phyloP scores from a whole-genome alignment of 2,113 vertebrate species.

The Chiloscyllium plagiosum region DNA sequence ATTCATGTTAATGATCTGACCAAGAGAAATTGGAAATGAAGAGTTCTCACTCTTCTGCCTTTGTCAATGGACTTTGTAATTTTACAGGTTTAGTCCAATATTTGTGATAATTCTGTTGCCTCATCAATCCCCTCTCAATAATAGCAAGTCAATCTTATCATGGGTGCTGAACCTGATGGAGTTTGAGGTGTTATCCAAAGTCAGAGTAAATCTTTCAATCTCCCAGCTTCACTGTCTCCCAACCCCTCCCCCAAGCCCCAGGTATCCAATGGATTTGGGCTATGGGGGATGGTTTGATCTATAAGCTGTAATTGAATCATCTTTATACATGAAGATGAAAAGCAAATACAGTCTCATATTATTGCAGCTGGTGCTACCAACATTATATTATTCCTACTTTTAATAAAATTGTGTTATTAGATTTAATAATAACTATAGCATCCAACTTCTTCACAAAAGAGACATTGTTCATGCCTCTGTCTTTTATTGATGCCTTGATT shows the following conservation, averaged over 20 bases:
- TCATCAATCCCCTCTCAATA: not conserved
- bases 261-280: not conserved
- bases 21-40: not conserved
- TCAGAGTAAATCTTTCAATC: not conserved
- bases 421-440: conserved; percentile 21
- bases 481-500: conserved; percentile 15
- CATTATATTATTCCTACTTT: not conserved
- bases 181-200: not conserved
- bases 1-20: not conserved
- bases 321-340: not conserved
- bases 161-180: not conserved
- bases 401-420: conserved; percentile 20
- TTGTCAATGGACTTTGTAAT: not conserved
- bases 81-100: not conserved
- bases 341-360: not conserved
- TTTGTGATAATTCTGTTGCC: not conserved
- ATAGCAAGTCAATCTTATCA: not conserved
- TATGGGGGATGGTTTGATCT: not conserved
- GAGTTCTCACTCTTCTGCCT: not conserved
- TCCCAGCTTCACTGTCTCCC: not conserved
- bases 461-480: not conserved
- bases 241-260: too few relatives aligned
- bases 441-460: not conserved
- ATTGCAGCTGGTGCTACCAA: not conserved
- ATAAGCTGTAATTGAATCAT: not conserved